Percentiles rank a stretch among this genome's conserved stretches.
phyloP scores from a whole-genome alignment of 2,888 invertebrate genomes.

The Nezara viridula region DNA sequence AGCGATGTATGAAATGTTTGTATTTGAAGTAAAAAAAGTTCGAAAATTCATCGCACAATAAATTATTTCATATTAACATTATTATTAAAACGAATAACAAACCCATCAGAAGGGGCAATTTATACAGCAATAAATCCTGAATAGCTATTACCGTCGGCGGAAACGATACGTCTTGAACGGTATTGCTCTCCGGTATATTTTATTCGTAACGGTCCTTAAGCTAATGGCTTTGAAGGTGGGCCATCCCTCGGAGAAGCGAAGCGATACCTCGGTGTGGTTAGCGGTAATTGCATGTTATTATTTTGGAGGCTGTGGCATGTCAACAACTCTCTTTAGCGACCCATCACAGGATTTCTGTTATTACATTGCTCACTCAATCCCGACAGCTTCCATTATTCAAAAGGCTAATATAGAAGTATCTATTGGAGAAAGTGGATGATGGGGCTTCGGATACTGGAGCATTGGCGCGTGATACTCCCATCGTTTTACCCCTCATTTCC shows the following conservation, averaged over 20 bases:
- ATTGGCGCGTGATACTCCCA: not conserved
- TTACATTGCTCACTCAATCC: constrained; percentile 53
- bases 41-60: no score
- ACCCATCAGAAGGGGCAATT: no score
- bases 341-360: constrained; percentile 47
- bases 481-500: constrained; percentile 8
- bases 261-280: constrained; percentile 44
- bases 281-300: constrained; percentile 52
- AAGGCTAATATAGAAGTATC: constrained; percentile 42
- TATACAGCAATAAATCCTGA: no score
- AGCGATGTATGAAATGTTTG: no score
- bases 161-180: constrained; percentile 18
- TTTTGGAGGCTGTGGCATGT: constrained; percentile 38
- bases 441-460: not conserved
- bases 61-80: no score
- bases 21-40: no score
- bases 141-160: not conserved
- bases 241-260: not conserved
- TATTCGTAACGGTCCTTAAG: constrained; percentile 31
- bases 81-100: no score
- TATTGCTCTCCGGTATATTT: constrained; percentile 12
- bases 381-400: constrained; percentile 46
- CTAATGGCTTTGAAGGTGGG: not conserved
- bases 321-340: constrained; percentile 54
- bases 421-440: constrained; percentile 11